Base-by-base conservation (phyloP, 1,140 invertebrate genomes). In the Agrypnia vestita region DNA sequence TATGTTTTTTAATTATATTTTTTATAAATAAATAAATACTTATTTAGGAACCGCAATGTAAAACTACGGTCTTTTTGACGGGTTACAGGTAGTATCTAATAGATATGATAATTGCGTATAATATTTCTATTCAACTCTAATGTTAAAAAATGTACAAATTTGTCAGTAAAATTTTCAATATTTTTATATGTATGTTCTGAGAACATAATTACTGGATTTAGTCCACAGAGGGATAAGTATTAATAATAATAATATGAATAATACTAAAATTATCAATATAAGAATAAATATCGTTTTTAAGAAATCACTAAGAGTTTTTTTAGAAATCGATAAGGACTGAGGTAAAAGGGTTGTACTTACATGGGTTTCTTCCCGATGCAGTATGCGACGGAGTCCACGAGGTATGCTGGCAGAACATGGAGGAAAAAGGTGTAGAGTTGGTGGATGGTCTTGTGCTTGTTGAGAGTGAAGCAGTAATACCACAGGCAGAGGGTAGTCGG, bases 381-480 rank as follows among this genome's bases (percentile, higher is more conserved):
- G 25, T 91, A 85, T 15, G 89, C 84, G 53, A 90, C 85, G 53
- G 86, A 87, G 84, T 93, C 93, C 47, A 91, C 87, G 53, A 93
- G 85, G 84, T 92, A 89, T 15, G 91, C 92, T 12, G 92, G 92
- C 73, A 93, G 84, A 86, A 89, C 90, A 84, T 93, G 92, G 43
- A 92, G 84, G 56, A 93, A 86, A 82, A 92, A 88, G 4, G 84
- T 85, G 79, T 82, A 88, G 0, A 93, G 21, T 0, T 86, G 86
- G 84, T 93, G 90, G 0, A 91, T 0, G 69, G 89, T 86, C 43
- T 85, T 80, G 44, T 89, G 85, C 62, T 85, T 87, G 3, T 90
- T 90, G 0, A 92, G 82, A 1, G 75, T 80, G 3, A 93, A 85
- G 1, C 87, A 84, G 79, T 92, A 92, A 82, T 87, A 89, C 91